phyloP scores from a whole-genome alignment of 2,113 vertebrate genomes.

The Crotophaga sulcirostris region DNA sequence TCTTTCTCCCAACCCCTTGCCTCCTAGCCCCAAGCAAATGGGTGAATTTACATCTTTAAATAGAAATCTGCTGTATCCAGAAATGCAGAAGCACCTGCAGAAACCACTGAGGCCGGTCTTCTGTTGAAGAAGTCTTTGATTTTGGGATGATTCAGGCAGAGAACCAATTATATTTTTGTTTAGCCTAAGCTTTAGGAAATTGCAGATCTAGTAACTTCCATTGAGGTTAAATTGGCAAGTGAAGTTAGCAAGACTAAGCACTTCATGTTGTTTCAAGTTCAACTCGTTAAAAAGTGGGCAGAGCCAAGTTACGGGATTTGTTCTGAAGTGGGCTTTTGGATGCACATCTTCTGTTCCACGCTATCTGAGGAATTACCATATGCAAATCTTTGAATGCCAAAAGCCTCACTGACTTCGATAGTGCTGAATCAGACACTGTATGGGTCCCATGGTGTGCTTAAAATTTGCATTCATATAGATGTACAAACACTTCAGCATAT shows the following conservation, averaged over 20 bases:
- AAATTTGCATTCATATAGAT: neutral
- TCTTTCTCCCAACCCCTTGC: neutral
- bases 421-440: neutral
- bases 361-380: neutral
- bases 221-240: neutral
- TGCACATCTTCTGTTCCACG: neutral
- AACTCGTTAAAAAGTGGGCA: neutral
- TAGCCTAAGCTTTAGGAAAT: neutral
- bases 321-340: neutral
- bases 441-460: neutral
- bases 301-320: neutral
- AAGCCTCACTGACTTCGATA: neutral
- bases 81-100: neutral
- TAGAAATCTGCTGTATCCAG: neutral
- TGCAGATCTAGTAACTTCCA: neutral
- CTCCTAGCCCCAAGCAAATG: neutral
- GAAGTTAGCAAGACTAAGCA: neutral
- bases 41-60: neutral
- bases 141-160: neutral
- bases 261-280: neutral
- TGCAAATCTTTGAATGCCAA: neutral
- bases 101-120: neutral
- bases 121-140: neutral
- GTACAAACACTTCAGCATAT: neutral
- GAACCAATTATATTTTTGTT: neutral